These are phyloP conservation scores for Ichneumon xanthorius DNA, from an alignment of 2,888 invertebrate species.

Conservation along the genomic window DNA sequence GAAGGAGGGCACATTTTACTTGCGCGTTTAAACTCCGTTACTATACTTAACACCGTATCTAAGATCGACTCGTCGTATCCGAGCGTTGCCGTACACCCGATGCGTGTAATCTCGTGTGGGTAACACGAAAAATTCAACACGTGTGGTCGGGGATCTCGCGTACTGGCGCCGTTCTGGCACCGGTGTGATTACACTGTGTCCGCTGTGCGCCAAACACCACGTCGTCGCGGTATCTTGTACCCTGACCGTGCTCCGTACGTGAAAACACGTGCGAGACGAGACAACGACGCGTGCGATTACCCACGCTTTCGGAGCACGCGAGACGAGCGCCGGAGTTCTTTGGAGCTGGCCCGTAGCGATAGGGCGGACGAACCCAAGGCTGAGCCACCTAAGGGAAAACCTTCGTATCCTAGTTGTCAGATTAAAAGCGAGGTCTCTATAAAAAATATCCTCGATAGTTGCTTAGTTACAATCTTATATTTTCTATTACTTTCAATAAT, in stretches of 20 bases:
- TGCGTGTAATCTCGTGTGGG: neutral
- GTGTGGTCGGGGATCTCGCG: conserved; percentile 48
- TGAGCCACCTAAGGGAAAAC: too few species aligned
- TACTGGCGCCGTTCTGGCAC: conserved; percentile 51
- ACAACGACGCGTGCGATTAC: conserved; percentile 37
- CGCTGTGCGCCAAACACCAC: conserved; percentile 20
- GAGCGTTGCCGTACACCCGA: neutral
- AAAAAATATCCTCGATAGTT: too few species aligned
- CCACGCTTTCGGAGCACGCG: neutral
- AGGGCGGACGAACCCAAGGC: too few species aligned
- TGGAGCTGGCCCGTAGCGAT: neutral
- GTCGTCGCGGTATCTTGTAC: conserved; percentile 31
- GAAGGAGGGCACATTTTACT: conserved; percentile 11
- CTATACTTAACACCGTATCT: conserved; percentile 13
- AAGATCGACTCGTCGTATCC: neutral
- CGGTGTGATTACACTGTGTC: conserved; percentile 45
- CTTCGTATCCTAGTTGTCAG: too few species aligned
- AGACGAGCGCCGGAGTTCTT: neutral
- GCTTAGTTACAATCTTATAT: too few species aligned
- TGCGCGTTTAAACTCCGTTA: conserved; percentile 7
- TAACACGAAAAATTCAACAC: conserved; percentile 46
- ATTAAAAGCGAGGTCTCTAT: too few species aligned
- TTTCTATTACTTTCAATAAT: too few species aligned
- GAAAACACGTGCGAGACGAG: conserved; percentile 57
- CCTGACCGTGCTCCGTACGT: conserved; percentile 48